Evolutionary conservation across 2,797 vertebrate genomes (phyloP).

Genomic region (Eulemur albifrons): DNA sequence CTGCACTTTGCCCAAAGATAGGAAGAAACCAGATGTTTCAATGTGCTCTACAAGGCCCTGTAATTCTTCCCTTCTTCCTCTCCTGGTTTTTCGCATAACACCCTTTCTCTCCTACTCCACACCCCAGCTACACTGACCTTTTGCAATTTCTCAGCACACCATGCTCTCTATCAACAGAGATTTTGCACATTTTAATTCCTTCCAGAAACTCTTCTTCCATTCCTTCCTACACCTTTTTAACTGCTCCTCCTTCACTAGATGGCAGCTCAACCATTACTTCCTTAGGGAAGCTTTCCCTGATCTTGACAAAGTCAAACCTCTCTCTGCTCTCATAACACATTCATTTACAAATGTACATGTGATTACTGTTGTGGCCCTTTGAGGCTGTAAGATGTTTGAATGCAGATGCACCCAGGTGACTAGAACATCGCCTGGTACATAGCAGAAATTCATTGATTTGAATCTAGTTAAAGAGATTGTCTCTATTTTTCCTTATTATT

Average conservation of each 20-base stretch:
- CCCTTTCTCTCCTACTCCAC: not conserved
- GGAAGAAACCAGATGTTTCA: not conserved
- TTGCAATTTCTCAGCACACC: not conserved
- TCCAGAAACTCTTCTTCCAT: not conserved
- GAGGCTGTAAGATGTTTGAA: not conserved
- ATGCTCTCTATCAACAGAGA: not conserved
- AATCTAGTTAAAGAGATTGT: not conserved
- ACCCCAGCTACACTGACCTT: not conserved
- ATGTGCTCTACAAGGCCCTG: not conserved
- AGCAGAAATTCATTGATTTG: not conserved
- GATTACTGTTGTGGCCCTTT: not conserved
- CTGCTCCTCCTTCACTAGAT: not conserved
- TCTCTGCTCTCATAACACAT: not conserved
- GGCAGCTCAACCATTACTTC: not conserved
- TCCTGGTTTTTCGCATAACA: not conserved
- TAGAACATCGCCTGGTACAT: not conserved
- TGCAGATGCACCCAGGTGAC: not conserved
- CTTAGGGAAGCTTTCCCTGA: not conserved
- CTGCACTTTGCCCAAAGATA: not conserved
- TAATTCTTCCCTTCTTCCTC: not conserved
- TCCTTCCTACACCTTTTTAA: not conserved
- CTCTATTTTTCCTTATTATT: not conserved
- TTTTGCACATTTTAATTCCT: not conserved
- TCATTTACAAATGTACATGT: not conserved
- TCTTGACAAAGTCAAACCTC: not conserved